Evolutionary conservation across 2,797 vertebrate genomes (phyloP).

Genomic region (Mus caroli): DNA sequence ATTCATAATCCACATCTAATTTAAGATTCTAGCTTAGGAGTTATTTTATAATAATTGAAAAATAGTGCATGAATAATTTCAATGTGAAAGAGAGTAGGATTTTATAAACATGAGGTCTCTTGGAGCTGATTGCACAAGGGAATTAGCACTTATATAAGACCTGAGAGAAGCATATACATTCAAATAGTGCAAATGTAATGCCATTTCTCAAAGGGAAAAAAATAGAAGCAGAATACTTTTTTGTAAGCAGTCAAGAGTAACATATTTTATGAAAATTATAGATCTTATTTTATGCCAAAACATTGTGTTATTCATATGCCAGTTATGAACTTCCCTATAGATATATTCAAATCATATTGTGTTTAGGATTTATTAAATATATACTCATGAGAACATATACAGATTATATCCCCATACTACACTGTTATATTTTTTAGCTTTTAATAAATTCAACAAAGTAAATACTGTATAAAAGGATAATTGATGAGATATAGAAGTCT

Average conservation of each 20-base stretch:
- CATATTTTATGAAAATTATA: slow-evolving; percentile 51
- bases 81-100: slow-evolving; percentile 64
- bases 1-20: slow-evolving; percentile 77
- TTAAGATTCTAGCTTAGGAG: slow-evolving; percentile 71
- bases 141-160: slow-evolving; percentile 61
- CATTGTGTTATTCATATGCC: neutral
- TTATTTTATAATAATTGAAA: slow-evolving; percentile 75
- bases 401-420: slow-evolving; percentile 6
- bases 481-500: neutral
- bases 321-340: slow-evolving; percentile 8
- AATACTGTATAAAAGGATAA: neutral
- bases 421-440: neutral
- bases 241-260: slow-evolving; percentile 55
- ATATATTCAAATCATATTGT: neutral
- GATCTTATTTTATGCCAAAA: slow-evolving; percentile 44
- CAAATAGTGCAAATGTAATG: slow-evolving; percentile 32
- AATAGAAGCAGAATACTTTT: slow-evolving; percentile 46
- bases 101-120: slow-evolving; percentile 66
- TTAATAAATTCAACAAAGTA: slow-evolving; percentile 7
- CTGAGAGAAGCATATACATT: neutral
- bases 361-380: slow-evolving; percentile 45
- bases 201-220: slow-evolving; percentile 65
- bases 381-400: neutral
- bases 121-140: slow-evolving; percentile 69
- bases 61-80: slow-evolving; percentile 69